A percentile compares a stretch with the other conserved stretches of the same genome.
Conservation (phyloP, 1,140 invertebrate species). For the Gryllus bimaculatus region DNA sequence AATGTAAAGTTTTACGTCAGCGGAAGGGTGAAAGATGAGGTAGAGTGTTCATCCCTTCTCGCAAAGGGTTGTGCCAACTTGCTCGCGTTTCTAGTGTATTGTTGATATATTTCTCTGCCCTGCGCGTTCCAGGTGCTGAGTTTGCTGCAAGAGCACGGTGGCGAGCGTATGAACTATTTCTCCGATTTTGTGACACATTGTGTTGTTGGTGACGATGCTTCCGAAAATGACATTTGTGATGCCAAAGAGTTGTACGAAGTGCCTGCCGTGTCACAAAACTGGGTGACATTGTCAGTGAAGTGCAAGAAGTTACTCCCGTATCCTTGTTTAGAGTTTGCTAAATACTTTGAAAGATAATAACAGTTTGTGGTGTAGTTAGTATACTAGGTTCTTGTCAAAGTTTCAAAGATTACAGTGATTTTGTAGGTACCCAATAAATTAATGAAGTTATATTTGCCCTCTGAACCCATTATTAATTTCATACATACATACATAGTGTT, state of each 20-base stretch:
- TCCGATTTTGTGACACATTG: constrained; percentile 79
- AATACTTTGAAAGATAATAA: no score
- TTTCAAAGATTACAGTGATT: no score
- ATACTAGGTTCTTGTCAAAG: no score
- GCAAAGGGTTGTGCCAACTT: not conserved
- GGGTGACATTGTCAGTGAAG: constrained; percentile 65
- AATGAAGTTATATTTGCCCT: no score
- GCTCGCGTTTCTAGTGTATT: constrained; percentile 4
- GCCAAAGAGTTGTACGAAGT: constrained; percentile 86
- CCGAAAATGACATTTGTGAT: constrained; percentile 69
- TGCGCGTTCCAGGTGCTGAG: constrained; percentile 6
- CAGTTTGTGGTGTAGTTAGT: no score
- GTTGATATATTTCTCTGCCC: not conserved
- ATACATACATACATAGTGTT: no score
- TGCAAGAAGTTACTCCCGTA: constrained; percentile 58
- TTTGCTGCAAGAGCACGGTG: constrained; percentile 14
- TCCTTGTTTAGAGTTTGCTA: constrained; percentile 38
- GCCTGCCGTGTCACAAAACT: constrained; percentile 72
- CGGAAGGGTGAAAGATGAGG: constrained; percentile 11
- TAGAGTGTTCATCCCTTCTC: not conserved
- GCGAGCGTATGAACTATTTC: constrained; percentile 19
- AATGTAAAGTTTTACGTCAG: constrained; percentile 17
- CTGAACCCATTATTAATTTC: no score
- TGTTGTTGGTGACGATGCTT: constrained; percentile 69
- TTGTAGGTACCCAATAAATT: no score